phyloP scores from a whole-genome alignment of 2,888 invertebrate species.

The Barypeithes pellucidus region DNA sequence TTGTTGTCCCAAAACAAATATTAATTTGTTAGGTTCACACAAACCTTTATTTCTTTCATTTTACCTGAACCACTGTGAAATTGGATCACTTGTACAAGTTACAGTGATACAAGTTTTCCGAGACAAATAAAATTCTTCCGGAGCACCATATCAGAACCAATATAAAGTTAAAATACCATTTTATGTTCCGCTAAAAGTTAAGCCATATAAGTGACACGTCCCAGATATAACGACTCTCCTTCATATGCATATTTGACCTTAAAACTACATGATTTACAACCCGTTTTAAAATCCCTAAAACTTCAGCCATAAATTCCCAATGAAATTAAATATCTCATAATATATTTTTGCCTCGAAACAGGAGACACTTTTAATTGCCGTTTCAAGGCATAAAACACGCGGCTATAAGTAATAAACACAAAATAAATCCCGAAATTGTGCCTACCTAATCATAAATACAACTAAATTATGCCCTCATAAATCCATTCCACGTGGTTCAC shows the following conservation, averaged over 20 bases:
- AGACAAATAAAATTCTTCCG: too few relatives aligned
- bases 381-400: slow-evolving; percentile 41
- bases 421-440: slow-evolving; percentile 58
- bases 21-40: too few relatives aligned
- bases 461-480: slow-evolving; percentile 68
- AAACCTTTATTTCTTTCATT: too few relatives aligned
- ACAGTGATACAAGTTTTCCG: too few relatives aligned
- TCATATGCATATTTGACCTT: slow-evolving; percentile 5
- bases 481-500: slow-evolving; percentile 67
- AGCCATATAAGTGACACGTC: not conserved
- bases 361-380: slow-evolving; percentile 51
- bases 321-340: slow-evolving; percentile 45
- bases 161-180: not conserved
- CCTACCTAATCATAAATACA: slow-evolving; percentile 68
- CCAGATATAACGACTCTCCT: not conserved
- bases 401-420: slow-evolving; percentile 55
- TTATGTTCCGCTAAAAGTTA: not conserved
- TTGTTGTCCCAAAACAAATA: too few relatives aligned
- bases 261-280: slow-evolving; percentile 13
- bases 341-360: slow-evolving; percentile 29
- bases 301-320: slow-evolving; percentile 40
- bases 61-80: too few relatives aligned
- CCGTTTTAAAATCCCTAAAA: slow-evolving; percentile 22
- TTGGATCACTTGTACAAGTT: too few relatives aligned
- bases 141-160: too few relatives aligned